A percentile compares a stretch with the other conserved stretches of the same genome.
phyloP scores from a whole-genome alignment of 2,113 vertebrate species.

The Toxotes jaculatrix region DNA sequence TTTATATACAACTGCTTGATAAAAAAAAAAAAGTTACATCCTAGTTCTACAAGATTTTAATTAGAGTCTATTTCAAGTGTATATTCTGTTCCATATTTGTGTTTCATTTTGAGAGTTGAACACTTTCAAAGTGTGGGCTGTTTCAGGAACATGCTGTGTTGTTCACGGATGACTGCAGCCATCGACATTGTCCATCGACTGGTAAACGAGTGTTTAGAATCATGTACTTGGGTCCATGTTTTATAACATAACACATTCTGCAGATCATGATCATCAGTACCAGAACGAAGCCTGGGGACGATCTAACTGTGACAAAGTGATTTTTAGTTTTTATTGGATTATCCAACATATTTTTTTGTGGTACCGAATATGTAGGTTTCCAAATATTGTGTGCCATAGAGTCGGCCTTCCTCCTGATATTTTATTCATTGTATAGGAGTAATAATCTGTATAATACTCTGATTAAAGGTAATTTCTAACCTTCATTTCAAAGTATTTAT shows the following conservation, averaged over 20 bases:
- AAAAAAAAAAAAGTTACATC: conserved; percentile 12
- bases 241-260: not conserved
- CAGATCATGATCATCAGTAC: not conserved
- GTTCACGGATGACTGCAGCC: not conserved
- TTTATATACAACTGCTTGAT: not conserved
- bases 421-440: not conserved
- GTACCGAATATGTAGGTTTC: not conserved
- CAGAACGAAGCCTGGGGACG: not conserved
- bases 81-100: conserved; percentile 7
- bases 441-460: conserved; percentile 24
- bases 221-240: not conserved
- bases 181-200: not conserved
- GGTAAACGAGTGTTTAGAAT: not conserved
- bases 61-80: not conserved
- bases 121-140: not conserved
- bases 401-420: not conserved
- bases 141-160: not conserved
- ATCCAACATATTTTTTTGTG: not conserved
- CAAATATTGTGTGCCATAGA: not conserved
- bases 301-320: not conserved
- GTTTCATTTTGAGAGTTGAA: conserved; percentile 2
- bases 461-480: conserved; percentile 30
- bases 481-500: conserved; percentile 62
- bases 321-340: too few relatives aligned
- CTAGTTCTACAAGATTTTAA: not conserved